Conservation (phyloP, 2,797 vertebrate genomes). For the Thripadectes ignobilis region DNA sequence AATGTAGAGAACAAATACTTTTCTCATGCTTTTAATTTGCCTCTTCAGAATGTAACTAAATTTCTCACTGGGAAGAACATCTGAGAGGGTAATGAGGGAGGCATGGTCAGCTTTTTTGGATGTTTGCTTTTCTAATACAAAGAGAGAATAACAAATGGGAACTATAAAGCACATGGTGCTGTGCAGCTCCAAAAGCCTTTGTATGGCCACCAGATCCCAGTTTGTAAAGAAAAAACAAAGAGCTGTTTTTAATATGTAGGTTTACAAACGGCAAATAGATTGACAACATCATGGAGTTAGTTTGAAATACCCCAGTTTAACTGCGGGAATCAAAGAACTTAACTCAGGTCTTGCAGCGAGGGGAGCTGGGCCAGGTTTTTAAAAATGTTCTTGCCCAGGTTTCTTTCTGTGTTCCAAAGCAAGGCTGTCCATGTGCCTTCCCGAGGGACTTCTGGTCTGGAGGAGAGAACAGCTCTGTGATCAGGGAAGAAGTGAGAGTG, state of each 20-base stretch:
- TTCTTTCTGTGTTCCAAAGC: background rate
- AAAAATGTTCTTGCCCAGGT: background rate
- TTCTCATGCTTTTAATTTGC: background rate
- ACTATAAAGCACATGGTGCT: background rate
- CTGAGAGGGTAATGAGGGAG: background rate
- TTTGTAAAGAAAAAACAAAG: background rate
- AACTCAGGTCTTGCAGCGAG: background rate
- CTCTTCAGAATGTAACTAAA: background rate
- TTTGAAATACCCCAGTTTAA: background rate
- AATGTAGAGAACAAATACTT: background rate
- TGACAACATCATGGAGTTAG: background rate
- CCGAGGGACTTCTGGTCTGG: background rate
- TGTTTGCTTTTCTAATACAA: constrained; percentile 33
- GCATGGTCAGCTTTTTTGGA: background rate
- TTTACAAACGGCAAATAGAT: background rate
- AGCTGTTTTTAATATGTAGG: background rate
- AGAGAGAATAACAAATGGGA: background rate
- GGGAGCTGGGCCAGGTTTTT: background rate
- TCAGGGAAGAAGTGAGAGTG: background rate
- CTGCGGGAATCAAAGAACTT: background rate
- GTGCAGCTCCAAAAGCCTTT: background rate
- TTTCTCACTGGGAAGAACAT: background rate
- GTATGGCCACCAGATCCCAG: background rate
- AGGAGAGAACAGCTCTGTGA: background rate
- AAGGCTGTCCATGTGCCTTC: background rate